A percentile compares a stretch with the other conserved stretches of the same genome.
Conservation (phyloP, 2,113 vertebrate species). For the Rhineura floridana region DNA sequence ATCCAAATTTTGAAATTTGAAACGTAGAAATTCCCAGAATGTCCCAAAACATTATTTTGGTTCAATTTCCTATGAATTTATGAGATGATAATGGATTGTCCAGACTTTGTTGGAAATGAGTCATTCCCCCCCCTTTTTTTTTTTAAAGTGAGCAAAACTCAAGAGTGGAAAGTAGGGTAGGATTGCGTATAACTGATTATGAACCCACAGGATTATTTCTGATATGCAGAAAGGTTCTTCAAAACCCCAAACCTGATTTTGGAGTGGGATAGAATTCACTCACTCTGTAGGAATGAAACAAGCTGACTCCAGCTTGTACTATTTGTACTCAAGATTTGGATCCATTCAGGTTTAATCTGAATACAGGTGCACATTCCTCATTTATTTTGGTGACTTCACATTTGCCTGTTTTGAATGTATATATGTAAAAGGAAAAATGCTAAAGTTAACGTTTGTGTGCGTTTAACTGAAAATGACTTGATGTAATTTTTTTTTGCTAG, state of each 20-base stretch:
- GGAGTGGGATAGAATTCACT: too few species aligned
- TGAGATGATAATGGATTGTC: background rate
- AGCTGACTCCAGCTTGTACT: background rate
- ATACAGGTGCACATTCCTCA: background rate
- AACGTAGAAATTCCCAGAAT: background rate
- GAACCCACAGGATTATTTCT: background rate
- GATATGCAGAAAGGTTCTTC: background rate
- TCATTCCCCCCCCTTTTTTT: too few species aligned
- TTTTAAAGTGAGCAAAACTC: background rate
- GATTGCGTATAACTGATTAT: background rate
- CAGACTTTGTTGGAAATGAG: background rate
- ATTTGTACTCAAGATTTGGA: background rate
- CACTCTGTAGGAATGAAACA: background rate
- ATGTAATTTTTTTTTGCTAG: background rate
- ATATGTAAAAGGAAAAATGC: background rate
- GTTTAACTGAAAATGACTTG: background rate
- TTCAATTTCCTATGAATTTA: background rate
- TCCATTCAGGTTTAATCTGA: background rate
- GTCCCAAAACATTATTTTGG: background rate
- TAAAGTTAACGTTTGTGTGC: background rate
- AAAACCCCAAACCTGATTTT: too few species aligned
- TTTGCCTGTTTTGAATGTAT: background rate
- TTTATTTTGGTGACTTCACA: constrained; percentile 9
- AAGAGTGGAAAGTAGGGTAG: background rate
- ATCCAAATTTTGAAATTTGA: background rate